Conservation (phyloP, 2,888 invertebrate species). For the Dioctria rufipes region DNA sequence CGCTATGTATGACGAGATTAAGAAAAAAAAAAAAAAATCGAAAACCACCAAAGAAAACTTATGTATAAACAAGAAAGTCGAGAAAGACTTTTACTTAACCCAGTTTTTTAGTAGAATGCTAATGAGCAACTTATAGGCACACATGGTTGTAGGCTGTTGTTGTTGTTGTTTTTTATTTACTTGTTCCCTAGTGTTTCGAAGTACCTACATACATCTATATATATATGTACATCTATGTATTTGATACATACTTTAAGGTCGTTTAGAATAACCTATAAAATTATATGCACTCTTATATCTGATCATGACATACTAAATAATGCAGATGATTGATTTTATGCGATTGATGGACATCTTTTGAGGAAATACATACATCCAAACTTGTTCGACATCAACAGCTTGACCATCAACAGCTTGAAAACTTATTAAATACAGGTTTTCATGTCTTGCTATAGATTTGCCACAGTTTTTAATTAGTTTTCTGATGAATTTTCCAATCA, state of each 20-base stretch:
- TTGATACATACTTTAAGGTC: background rate
- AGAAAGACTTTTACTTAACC: conserved; percentile 59
- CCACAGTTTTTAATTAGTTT: too few species aligned
- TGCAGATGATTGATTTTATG: too few species aligned
- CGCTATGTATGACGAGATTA: background rate
- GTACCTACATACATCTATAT: background rate
- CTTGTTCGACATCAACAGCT: too few species aligned
- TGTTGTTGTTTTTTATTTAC: background rate
- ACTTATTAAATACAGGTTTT: too few species aligned
- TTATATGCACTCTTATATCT: too few species aligned
- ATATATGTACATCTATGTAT: too few species aligned
- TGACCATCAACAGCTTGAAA: too few species aligned
- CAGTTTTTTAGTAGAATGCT: conserved; percentile 54
- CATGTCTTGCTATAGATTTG: too few species aligned
- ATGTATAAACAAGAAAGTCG: conserved; percentile 53
- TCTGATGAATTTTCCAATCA: too few species aligned
- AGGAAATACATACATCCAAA: too few species aligned
- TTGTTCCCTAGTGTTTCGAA: background rate
- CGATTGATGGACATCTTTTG: too few species aligned
- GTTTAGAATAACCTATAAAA: background rate
- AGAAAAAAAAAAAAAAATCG: background rate
- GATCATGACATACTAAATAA: too few species aligned
- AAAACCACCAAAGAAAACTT: conserved; percentile 25
- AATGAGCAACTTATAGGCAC: conserved; percentile 45
- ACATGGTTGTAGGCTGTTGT: background rate